Conservation (phyloP, 2,888 invertebrate genomes). For the Pocota personata region DNA sequence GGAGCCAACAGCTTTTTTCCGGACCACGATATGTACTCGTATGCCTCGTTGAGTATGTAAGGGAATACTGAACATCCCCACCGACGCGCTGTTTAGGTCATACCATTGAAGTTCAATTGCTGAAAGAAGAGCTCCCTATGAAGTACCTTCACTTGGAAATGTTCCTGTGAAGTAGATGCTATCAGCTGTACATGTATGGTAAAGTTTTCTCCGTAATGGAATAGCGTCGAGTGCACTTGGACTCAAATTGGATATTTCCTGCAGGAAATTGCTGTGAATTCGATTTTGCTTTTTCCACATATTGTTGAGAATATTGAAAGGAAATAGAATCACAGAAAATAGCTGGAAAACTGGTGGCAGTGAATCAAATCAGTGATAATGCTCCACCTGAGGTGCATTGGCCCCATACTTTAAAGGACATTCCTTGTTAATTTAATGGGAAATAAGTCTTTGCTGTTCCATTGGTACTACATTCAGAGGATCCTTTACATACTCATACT, state of each 20-base stretch:
- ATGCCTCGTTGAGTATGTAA: neutral
- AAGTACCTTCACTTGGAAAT: constrained; percentile 38
- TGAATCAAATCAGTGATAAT: neutral
- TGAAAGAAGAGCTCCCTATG: constrained; percentile 3
- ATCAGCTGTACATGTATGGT: constrained; percentile 3
- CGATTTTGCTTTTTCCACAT: neutral
- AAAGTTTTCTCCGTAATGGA: constrained; percentile 1
- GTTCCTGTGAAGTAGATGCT: constrained; percentile 31
- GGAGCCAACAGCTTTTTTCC: constrained; percentile 22
- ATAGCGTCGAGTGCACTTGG: constrained; percentile 52
- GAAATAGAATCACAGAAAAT: neutral
- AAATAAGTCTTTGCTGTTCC: no score
- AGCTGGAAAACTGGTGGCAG: neutral
- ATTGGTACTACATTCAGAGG: neutral
- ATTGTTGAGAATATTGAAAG: neutral
- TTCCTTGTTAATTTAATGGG: no score
- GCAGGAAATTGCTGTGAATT: constrained; percentile 51
- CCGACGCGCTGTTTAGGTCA: neutral
- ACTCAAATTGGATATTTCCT: constrained; percentile 63
- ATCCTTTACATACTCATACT: neutral
- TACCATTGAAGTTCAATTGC: constrained; percentile 45
- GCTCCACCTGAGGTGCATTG: neutral
- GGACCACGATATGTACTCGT: neutral
- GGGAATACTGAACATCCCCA: neutral
- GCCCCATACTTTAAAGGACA: no score